Evolutionary conservation across 2,113 vertebrate species (phyloP), one percentile per base, ranked within the genome.

Genomic region (Chloropsis cyanopogon): DNA sequence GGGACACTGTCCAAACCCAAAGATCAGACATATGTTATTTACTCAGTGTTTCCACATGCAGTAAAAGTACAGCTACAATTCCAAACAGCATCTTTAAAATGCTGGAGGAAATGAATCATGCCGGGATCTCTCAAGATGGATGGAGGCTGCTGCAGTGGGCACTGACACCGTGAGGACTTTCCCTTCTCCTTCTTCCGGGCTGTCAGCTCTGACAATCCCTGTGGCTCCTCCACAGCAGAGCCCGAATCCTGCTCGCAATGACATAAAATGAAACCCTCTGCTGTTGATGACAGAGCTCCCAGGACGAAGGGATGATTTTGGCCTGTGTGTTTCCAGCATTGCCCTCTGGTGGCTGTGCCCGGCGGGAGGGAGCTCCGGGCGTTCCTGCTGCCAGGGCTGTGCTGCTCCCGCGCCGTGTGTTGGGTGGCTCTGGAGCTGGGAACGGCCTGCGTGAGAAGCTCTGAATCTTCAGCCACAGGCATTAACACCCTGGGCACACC

Each of bases 11-110:
- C 94, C 70, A 91, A 97, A 96, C 76, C 3, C 72, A 35, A 93
- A 91, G 85, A 88, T 86, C 95, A 83, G 76, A 84, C 70, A 72
- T 94, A 94, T 95, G 92, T 86, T 97, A 79, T 93, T 97, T 93
- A 91, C 81, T 63, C 73, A 96, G 63, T 72, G 49, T 97, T 97
- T 97, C 95, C 90, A 96, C 84, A 71, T 8, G 35, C 86, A 60
- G 60, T 64, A 89, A 93, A 96, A 97, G 93, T 93, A 68, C 82
- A 92, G 80, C 95, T 94, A 88, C 92, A 93, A 72, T 82, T 92
- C 83, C 78, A 93, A 97, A 56, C 66, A 83, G 66, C 21, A 9
- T 71, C 87, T 69, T 92, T 92, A 57, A 83, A 95, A 53, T 57
- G 2, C 35, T 81, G 92, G 92, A 95, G 64, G 78, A 93, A 93